Evolutionary conservation across 2,797 vertebrate genomes (phyloP).

Genomic region (Sebastes taczanowskii): DNA sequence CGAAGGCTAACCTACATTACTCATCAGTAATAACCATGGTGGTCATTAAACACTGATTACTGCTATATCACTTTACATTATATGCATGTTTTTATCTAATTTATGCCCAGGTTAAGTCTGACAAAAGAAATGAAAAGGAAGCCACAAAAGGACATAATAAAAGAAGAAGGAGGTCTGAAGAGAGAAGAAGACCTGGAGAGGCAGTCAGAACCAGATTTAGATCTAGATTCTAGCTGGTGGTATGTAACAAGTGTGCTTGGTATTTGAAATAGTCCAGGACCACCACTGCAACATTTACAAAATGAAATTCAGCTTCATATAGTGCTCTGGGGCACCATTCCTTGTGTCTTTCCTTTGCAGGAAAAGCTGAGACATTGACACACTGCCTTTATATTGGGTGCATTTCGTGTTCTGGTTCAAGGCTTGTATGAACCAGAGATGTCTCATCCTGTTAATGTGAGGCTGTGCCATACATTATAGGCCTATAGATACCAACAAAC

Average conservation of each 20-base stretch:
- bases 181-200: background rate
- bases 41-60: background rate
- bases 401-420: background rate
- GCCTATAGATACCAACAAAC: no score
- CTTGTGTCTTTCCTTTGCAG: background rate
- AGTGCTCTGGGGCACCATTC: background rate
- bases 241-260: background rate
- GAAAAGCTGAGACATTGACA: background rate
- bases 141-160: background rate
- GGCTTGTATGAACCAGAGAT: background rate
- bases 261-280: background rate
- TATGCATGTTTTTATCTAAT: background rate
- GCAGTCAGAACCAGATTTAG: background rate
- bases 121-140: background rate
- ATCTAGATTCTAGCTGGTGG: background rate
- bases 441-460: background rate
- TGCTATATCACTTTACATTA: background rate
- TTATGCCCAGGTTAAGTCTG: background rate
- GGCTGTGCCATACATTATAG: background rate
- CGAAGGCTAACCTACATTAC: background rate
- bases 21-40: background rate
- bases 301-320: conserved; percentile 10
- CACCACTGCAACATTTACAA: background rate
- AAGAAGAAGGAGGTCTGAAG: background rate
- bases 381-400: background rate